Percentiles rank a stretch among this genome's conserved stretches.
Evolutionary conservation across 2,113 vertebrate species (phyloP).

Genomic region (Tragelaphus buxtoni): DNA sequence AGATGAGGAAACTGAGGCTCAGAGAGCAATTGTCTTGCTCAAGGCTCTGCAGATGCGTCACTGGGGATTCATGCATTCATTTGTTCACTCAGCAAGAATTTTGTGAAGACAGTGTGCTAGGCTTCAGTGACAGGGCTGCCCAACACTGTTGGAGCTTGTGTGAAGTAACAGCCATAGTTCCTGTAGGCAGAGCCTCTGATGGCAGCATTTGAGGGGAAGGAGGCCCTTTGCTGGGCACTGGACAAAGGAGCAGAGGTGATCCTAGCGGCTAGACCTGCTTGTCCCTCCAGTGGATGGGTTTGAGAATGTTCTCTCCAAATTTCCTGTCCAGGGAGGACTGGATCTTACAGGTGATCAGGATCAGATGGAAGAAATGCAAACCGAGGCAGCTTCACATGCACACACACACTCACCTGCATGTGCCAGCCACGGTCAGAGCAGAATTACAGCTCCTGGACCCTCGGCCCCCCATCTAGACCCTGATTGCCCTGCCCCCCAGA

Average conservation of each 20-base stretch:
- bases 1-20: background rate
- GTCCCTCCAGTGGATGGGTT: background rate
- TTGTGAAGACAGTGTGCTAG: background rate
- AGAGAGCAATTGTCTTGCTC: background rate
- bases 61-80: background rate
- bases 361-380: background rate
- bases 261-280: background rate
- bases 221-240: background rate
- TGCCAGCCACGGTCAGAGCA: background rate
- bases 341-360: background rate
- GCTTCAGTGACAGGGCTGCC: background rate
- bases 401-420: accelerated
- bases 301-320: background rate
- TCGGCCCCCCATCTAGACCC: background rate
- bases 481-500: background rate
- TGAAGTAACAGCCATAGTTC: background rate
- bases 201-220: background rate
- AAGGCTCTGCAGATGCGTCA: background rate
- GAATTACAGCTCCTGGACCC: background rate
- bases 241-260: background rate
- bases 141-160: background rate
- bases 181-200: background rate
- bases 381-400: background rate
- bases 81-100: background rate
- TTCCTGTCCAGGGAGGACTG: background rate